Conservation (phyloP, 2,797 vertebrate species). For the Myotis vivesi region DNA sequence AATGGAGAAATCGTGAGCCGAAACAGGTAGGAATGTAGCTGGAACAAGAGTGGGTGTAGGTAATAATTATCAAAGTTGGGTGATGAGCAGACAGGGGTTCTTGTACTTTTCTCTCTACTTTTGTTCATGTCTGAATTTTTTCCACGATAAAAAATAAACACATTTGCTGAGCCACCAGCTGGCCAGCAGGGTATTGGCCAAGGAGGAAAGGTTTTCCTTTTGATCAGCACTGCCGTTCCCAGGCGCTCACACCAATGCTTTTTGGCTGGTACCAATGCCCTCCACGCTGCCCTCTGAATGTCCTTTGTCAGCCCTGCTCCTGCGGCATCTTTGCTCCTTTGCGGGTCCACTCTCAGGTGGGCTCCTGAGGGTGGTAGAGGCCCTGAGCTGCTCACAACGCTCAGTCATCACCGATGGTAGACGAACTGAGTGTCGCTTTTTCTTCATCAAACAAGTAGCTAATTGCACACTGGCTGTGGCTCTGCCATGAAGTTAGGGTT, state of each 20-base stretch:
- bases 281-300: neutral
- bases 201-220: neutral
- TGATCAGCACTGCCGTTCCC: neutral
- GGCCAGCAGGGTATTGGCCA: neutral
- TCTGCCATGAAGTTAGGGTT: neutral
- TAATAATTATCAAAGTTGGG: no score
- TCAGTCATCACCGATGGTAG: rapidly evolving
- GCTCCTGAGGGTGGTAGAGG: neutral
- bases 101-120: neutral
- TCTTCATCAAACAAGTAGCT: neutral
- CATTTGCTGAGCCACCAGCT: neutral
- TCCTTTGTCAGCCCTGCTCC: neutral
- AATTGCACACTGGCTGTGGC: neutral
- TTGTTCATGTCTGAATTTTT: neutral
- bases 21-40: neutral
- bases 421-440: neutral
- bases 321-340: neutral
- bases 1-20: neutral
- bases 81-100: neutral
- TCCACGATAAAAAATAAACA: neutral
- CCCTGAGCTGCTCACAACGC: neutral
- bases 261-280: neutral
- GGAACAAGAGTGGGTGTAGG: no score
- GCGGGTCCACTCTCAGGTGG: neutral
- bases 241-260: neutral